A percentile compares a stretch with the other conserved stretches of the same genome.
phyloP scores from a whole-genome alignment of 2,113 vertebrate species.

The Taxidea taxus region DNA sequence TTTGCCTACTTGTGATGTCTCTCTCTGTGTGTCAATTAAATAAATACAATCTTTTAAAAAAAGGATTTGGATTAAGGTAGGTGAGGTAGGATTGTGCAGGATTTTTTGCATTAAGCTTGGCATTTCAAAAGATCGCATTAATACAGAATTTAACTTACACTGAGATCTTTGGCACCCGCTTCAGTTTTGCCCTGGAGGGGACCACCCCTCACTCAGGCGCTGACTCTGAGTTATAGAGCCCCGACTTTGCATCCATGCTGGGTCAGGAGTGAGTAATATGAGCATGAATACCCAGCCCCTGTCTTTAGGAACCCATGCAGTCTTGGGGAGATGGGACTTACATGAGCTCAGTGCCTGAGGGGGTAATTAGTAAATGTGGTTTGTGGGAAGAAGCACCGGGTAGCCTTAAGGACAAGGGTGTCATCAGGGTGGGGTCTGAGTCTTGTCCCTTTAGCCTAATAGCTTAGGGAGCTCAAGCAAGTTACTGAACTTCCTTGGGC shows the following conservation, averaged over 20 bases:
- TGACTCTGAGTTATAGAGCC: background rate
- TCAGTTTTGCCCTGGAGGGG: background rate
- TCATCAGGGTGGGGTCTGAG: accelerated
- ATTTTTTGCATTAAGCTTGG: background rate
- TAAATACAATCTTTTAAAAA: no score
- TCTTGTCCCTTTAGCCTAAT: background rate
- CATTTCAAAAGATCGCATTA: background rate
- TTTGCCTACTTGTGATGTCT: no score
- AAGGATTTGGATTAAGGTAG: no score
- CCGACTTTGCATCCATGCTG: accelerated
- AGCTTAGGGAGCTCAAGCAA: accelerated
- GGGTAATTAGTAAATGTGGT: accelerated
- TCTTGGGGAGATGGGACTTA: background rate
- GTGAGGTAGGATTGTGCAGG: accelerated
- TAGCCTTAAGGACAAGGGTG: no score
- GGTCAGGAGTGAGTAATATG: background rate
- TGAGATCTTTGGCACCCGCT: background rate
- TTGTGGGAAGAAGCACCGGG: background rate
- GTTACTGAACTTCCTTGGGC: background rate
- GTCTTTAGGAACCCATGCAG: background rate
- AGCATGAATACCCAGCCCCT: background rate
- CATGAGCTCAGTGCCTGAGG: accelerated
- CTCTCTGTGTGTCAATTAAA: no score
- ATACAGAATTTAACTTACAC: background rate
- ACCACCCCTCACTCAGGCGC: background rate